A percentile compares a stretch with the other conserved stretches of the same genome.
Evolutionary conservation across 2,888 invertebrate species (phyloP).

Genomic region (Athetis lepigone): DNA sequence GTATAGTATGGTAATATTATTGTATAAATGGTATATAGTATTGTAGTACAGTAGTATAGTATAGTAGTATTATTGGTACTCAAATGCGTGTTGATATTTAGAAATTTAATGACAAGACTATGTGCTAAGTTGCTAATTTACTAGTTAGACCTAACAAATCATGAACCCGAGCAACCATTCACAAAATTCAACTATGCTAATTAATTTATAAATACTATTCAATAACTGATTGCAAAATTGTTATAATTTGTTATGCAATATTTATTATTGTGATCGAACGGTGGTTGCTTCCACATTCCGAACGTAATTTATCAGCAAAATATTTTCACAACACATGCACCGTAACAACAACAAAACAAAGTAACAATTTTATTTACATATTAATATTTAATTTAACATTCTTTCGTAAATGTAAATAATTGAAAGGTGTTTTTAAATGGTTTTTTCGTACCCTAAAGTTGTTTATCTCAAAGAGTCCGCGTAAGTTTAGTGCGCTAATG

Average conservation of each 20-base stretch:
- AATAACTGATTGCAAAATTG: constrained; percentile 65
- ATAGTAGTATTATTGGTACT: too few species aligned
- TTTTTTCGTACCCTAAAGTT: constrained; percentile 38
- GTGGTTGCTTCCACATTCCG: constrained; percentile 85
- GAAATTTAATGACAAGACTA: too few species aligned
- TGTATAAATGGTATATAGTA: too few species aligned
- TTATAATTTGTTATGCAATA: constrained; percentile 79
- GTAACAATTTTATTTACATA: constrained; percentile 55
- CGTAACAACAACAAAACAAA: constrained; percentile 76
- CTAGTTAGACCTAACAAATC: constrained; percentile 7
- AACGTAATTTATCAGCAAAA: constrained; percentile 80
- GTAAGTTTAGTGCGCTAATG: constrained; percentile 60
- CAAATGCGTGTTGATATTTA: neutral
- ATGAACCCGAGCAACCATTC: constrained; percentile 19
- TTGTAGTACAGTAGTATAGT: too few species aligned
- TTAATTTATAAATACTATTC: constrained; percentile 43
- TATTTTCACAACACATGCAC: constrained; percentile 77
- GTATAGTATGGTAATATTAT: too few species aligned
- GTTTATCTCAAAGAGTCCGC: constrained; percentile 47
- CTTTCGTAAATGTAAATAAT: constrained; percentile 45
- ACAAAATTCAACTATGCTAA: constrained; percentile 21
- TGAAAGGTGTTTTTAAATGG: constrained; percentile 21
- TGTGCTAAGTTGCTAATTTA: neutral
- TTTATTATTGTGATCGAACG: constrained; percentile 74
- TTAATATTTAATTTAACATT: constrained; percentile 52